Base-by-base conservation (phyloP, 2,888 invertebrate species). In the Brachypalpus laphriformis region DNA sequence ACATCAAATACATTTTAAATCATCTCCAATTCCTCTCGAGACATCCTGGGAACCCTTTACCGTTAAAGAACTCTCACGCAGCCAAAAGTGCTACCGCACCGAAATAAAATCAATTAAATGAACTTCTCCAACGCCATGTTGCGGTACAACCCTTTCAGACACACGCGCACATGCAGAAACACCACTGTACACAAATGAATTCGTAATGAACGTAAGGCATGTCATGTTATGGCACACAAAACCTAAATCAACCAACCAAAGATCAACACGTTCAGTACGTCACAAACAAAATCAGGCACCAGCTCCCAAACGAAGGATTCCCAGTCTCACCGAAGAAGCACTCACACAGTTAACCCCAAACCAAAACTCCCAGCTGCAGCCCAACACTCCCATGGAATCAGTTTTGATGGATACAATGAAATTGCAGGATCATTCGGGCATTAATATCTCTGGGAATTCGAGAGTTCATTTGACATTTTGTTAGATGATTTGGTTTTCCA, bases 401-500 rank as follows among this genome's bases (percentile, higher is more conserved):
- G 87, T 75, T 85, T 82, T 83, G 87, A 87, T 87, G 82, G 87
- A 81, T 87, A 82, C 87, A 82, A 87, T 86, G 82, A 87, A 87
- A 87, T 85, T 86, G 86, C 65, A 80, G 86, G 87, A 86, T 86
- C 87, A 87, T 86, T 87, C 86, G 68, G 71, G 86, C 86, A 87
- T 86, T 87, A 87, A 87, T 87, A 87, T 87, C 81, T 72, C 81
- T 82, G 86, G 82, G 86, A 87, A 77, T 86, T 86, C 77, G 87
- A 86, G 85, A 87, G 86, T 87, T 86, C 82, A 82, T 85, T 82
- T 87, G 87, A 87, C 87, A 82, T 85, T 87, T 87, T 87, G 85
- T 75, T 87, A 85, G 87, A 87, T 87, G 86, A 68, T 74, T 86
- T 66, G 80, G 77, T 80, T 82, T 68, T 61, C 51, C 56, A 66